These are phyloP conservation scores for Crossaster papposus DNA, from an alignment of 53 echinoderm and acorn worm genomes.

Conservation along the genomic window DNA sequence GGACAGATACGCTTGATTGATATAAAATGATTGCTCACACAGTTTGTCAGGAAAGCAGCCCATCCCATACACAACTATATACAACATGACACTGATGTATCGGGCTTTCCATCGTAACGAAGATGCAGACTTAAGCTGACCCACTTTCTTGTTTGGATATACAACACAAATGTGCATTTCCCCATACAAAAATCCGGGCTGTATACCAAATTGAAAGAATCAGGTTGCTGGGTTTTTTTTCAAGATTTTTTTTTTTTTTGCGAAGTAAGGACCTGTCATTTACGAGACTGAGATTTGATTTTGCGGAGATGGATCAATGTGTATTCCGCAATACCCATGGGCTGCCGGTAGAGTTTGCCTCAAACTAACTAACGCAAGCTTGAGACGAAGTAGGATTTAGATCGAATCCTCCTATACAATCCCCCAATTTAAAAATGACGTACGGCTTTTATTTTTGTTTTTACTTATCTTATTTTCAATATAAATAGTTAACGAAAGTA, in stretches of 20 bases:
- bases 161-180: neutral
- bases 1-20: neutral
- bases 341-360: too few species aligned
- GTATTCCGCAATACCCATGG: neutral
- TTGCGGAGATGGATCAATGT: neutral
- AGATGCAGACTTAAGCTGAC: neutral
- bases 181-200: neutral
- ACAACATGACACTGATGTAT: neutral
- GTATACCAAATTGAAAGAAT: neutral
- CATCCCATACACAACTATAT: neutral
- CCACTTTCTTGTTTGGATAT: neutral
- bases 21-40: neutral
- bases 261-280: neutral
- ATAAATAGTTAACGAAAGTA: too few species aligned
- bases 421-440: too few species aligned
- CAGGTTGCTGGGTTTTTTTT: neutral
- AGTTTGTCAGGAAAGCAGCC: neutral
- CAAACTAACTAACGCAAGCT: too few species aligned
- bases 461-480: too few species aligned
- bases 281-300: neutral
- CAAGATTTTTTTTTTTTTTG: neutral
- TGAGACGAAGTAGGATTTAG: too few species aligned
- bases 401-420: too few species aligned
- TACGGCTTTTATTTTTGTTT: too few species aligned
- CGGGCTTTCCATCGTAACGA: neutral